Conservation (phyloP, 2,797 vertebrate genomes). For the Myoxocephalus aenaeus region DNA sequence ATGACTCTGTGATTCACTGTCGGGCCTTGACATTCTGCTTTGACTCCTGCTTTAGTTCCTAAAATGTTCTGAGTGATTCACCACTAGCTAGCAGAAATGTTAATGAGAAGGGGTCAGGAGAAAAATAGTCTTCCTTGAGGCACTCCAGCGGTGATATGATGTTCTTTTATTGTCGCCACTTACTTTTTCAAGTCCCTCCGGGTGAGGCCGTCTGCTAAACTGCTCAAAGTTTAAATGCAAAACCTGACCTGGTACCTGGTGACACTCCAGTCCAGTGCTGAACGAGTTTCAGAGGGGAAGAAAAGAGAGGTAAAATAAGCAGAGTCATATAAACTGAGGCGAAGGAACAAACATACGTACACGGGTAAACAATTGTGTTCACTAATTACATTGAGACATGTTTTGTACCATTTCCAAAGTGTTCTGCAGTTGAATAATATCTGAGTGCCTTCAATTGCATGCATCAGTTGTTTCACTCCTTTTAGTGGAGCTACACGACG, state of each 20-base stretch:
- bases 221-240: constrained; percentile 14
- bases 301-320: not conserved
- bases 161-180: not conserved
- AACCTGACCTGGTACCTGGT: not conserved
- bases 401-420: constrained; percentile 17
- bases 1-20: constrained; percentile 19
- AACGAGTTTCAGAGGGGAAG: not conserved
- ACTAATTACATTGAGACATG: constrained; percentile 20
- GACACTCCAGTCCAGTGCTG: not conserved
- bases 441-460: constrained; percentile 44
- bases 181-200: constrained; percentile 11
- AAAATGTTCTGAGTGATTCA: constrained; percentile 25
- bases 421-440: constrained; percentile 32
- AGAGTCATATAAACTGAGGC: not conserved
- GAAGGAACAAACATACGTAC: not conserved
- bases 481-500: constrained; percentile 37
- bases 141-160: not conserved
- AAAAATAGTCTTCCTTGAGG: constrained; percentile 15
- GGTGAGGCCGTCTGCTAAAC: constrained; percentile 9
- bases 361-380: constrained; percentile 3
- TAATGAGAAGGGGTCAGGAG: constrained; percentile 7
- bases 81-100: constrained; percentile 8
- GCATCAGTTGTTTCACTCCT: constrained; percentile 50
- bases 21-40: constrained; percentile 15
- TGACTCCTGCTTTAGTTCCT: not conserved